Evolutionary conservation across 2,113 vertebrate genomes (phyloP).

Genomic region (Plectropomus leopardus): DNA sequence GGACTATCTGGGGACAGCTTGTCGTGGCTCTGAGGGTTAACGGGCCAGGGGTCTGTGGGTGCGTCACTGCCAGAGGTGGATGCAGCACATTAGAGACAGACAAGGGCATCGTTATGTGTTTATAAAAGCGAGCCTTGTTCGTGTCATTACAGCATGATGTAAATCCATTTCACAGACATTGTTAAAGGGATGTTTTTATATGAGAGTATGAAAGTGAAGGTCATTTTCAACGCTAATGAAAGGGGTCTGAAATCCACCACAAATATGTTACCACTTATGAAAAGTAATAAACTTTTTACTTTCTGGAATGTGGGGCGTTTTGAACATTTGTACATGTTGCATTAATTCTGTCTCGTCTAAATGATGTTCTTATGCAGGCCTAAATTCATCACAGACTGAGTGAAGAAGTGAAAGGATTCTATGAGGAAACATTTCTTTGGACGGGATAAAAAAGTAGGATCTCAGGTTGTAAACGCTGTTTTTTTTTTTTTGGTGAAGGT

Average conservation of each 20-base stretch:
- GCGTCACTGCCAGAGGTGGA: slow-evolving; percentile 48
- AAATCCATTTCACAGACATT: neutral
- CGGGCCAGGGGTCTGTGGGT: slow-evolving; percentile 37
- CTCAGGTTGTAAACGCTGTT: slow-evolving; percentile 14
- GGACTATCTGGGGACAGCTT: slow-evolving; percentile 52
- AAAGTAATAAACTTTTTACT: slow-evolving; percentile 10
- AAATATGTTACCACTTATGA: slow-evolving; percentile 14
- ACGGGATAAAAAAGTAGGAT: neutral
- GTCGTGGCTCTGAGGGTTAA: slow-evolving; percentile 67
- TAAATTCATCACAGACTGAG: neutral
- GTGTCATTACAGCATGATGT: neutral
- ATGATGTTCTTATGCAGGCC: neutral
- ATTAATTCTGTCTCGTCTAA: slow-evolving; percentile 26
- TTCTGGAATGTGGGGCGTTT: slow-evolving; percentile 33
- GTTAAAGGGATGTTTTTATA: neutral
- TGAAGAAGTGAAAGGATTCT: neutral
- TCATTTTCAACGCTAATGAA: slow-evolving; percentile 12
- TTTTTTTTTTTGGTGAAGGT: slow-evolving; percentile 16
- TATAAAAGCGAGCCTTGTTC: neutral
- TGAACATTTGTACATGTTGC: slow-evolving; percentile 28
- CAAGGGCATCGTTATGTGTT: slow-evolving; percentile 27
- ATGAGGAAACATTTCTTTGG: neutral
- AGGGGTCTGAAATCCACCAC: neutral
- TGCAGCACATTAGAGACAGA: slow-evolving; percentile 37
- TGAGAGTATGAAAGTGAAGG: neutral